These are phyloP conservation scores for Coptotermes formosanus DNA, from an alignment of 1,140 invertebrate genomes.

Conservation along the genomic window DNA sequence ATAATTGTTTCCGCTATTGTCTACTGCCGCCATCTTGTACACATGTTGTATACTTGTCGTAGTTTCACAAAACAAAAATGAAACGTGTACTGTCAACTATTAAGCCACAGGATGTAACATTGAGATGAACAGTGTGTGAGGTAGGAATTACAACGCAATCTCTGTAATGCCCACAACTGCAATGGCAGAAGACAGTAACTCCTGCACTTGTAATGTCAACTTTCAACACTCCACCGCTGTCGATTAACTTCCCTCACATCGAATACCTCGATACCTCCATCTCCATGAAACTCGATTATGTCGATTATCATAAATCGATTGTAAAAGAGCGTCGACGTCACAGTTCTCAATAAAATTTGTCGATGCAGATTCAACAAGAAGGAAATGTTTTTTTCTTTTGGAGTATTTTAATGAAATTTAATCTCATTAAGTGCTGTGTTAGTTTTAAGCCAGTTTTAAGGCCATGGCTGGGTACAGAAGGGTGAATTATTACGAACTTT, in stretches of 20 bases:
- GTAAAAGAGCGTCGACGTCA: slow-evolving; percentile 24
- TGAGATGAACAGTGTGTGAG: too few species aligned
- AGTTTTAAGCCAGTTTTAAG: slow-evolving; percentile 16
- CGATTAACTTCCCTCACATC: neutral
- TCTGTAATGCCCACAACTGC: too few species aligned
- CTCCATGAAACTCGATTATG: neutral
- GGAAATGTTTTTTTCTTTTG: slow-evolving; percentile 30
- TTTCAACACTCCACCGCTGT: neutral
- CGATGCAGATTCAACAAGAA: slow-evolving; percentile 22
- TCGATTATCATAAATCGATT: neutral
- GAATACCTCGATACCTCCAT: neutral
- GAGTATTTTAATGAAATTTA: slow-evolving; percentile 24
- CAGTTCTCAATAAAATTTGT: slow-evolving; percentile 10
- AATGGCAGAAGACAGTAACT: too few species aligned
- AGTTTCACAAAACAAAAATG: neutral
- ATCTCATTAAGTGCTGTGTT: neutral
- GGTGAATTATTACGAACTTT: slow-evolving; percentile 69
- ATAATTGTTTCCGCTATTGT: neutral
- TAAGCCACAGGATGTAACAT: too few species aligned
- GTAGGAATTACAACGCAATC: too few species aligned
- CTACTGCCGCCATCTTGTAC: neutral
- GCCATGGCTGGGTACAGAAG: slow-evolving; percentile 62
- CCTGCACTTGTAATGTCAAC: neutral
- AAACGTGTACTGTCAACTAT: too few species aligned
- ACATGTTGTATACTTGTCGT: neutral